Percentiles rank a stretch among this genome's conserved stretches.
These are phyloP conservation scores for Arothron firmamentum DNA, from an alignment of 2,113 vertebrate species.

Conservation along the genomic window DNA sequence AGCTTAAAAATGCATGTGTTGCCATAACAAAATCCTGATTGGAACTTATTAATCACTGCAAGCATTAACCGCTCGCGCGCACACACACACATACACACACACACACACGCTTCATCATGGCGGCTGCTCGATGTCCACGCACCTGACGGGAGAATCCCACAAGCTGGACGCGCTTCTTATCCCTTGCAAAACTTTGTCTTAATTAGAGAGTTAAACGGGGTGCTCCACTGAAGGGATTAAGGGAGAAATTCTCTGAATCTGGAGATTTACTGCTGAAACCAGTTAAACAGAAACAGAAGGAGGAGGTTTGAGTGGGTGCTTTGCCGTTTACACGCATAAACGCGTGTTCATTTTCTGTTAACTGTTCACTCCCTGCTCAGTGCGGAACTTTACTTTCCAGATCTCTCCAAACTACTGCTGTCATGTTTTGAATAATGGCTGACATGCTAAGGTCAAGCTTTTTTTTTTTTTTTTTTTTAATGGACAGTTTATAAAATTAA, in stretches of 20 bases:
- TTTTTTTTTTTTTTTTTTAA: not conserved
- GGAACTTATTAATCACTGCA: conserved; percentile 53
- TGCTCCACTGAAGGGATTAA: conserved; percentile 55
- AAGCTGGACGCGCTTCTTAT: not conserved
- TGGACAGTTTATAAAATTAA: conserved; percentile 11
- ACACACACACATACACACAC: too few species aligned
- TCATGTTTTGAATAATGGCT: conserved; percentile 7
- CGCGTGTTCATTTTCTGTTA: conserved; percentile 25
- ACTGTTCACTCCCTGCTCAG: conserved; percentile 14
- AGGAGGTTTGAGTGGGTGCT: conserved; percentile 26
- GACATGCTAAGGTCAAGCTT: conserved; percentile 4
- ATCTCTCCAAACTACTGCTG: conserved; percentile 7
- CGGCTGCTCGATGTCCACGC: conserved; percentile 20
- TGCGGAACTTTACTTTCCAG: conserved; percentile 14
- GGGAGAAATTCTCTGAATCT: conserved; percentile 61
- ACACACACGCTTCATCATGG: conserved; percentile 10
- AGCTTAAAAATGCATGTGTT: conserved; percentile 61
- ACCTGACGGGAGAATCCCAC: conserved; percentile 28
- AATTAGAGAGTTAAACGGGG: conserved; percentile 61
- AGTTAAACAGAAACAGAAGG: conserved; percentile 59
- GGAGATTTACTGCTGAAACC: conserved; percentile 56
- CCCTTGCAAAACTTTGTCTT: conserved; percentile 44
- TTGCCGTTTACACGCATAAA: conserved; percentile 16
- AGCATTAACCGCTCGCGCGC: conserved; percentile 6
- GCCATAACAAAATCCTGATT: conserved; percentile 63